phyloP scores from a whole-genome alignment of 2,888 invertebrate species.

The Pyrrhosoma nymphula region DNA sequence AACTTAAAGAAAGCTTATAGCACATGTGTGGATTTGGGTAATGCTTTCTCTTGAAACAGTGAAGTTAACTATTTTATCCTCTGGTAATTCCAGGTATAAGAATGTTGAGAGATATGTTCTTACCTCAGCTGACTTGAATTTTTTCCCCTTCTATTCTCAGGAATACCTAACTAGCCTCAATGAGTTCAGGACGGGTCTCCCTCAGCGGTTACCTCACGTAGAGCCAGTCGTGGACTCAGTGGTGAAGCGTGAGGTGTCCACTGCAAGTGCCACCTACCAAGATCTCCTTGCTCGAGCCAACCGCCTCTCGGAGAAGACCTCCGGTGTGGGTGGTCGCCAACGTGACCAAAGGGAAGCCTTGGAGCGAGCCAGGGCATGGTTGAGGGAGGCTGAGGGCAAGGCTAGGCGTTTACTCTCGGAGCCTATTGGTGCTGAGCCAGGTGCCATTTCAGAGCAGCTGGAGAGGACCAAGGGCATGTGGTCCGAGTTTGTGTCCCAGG shows the following conservation, averaged over 20 bases:
- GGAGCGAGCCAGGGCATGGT: constrained; percentile 89
- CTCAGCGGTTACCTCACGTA: constrained; percentile 90
- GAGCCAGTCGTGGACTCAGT: constrained; percentile 87
- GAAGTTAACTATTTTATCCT: no score
- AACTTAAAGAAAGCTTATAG: no score
- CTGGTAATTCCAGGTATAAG: no score
- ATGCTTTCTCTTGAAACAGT: no score
- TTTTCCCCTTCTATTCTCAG: constrained; percentile 76
- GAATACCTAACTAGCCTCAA: constrained; percentile 91
- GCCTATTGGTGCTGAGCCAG: constrained; percentile 91
- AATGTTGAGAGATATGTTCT: no score
- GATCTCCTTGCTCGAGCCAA: constrained; percentile 91
- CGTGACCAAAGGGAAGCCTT: constrained; percentile 90
- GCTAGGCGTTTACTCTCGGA: constrained; percentile 88
- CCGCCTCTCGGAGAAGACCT: constrained; percentile 88
- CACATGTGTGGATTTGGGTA: no score
- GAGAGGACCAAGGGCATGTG: constrained; percentile 90
- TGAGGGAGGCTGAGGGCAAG: constrained; percentile 88
- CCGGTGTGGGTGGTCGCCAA: constrained; percentile 88
- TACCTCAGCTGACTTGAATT: no score
- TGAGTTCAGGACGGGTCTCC: constrained; percentile 91
- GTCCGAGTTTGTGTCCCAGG: constrained; percentile 92
- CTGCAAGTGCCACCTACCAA: constrained; percentile 88
- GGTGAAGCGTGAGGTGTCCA: constrained; percentile 88
- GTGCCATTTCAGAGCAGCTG: constrained; percentile 92